Conservation (phyloP, 2,113 vertebrate genomes). For the Osmerus eperlanus region DNA sequence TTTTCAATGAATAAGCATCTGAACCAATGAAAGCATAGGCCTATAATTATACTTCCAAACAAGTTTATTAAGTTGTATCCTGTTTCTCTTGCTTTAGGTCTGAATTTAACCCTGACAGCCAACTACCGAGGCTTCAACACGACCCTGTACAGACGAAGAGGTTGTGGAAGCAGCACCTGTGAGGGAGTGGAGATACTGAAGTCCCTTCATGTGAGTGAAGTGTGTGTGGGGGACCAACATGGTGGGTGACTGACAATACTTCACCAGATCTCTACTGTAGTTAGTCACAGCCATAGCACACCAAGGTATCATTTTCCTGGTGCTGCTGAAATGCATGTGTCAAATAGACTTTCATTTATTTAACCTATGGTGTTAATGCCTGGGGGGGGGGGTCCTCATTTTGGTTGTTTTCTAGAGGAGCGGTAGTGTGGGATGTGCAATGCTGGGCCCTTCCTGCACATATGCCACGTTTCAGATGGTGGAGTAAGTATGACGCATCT, state of each 20-base stretch:
- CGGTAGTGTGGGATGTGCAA: slow-evolving; percentile 74
- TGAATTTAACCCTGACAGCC: slow-evolving; percentile 65
- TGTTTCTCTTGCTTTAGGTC: slow-evolving; percentile 35
- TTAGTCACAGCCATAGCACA: too few species aligned
- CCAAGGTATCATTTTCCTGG: too few species aligned
- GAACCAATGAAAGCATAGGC: too few species aligned
- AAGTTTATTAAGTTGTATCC: slow-evolving; percentile 14
- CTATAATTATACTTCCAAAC: too few species aligned
- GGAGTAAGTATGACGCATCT: slow-evolving; percentile 79
- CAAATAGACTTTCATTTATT: too few species aligned
- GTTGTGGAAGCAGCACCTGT: slow-evolving; percentile 88
- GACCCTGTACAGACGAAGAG: slow-evolving; percentile 72
- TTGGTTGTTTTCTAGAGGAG: slow-evolving; percentile 58
- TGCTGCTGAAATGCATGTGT: too few species aligned
- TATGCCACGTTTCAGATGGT: slow-evolving; percentile 90
- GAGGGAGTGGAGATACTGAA: slow-evolving; percentile 88
- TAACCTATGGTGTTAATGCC: too few species aligned
- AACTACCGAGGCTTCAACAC: slow-evolving; percentile 70
- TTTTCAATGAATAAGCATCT: too few species aligned
- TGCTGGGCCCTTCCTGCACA: slow-evolving; percentile 90
- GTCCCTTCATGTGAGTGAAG: slow-evolving; percentile 76
- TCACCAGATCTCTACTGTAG: too few species aligned
- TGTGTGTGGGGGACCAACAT: background rate
- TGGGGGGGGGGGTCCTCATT: too few species aligned
- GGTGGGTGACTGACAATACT: too few species aligned